Percentiles rank a stretch among this genome's conserved stretches.
These are phyloP conservation scores for Dimorphilus gyrociliatus DNA, from an alignment of 2,888 invertebrate genomes.

Conservation along the genomic window DNA sequence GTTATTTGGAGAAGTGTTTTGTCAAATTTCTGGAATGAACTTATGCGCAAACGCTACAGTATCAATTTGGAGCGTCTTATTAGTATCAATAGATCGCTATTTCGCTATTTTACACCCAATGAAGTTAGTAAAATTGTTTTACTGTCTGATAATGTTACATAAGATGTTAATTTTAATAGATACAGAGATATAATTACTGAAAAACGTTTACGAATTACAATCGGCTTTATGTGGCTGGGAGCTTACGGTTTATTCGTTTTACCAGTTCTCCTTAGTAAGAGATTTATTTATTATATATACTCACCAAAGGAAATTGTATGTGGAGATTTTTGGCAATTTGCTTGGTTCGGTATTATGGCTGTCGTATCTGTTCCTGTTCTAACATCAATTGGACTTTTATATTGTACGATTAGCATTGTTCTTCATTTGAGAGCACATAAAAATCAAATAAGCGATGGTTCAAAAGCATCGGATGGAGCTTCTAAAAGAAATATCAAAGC, in stretches of 20 bases:
- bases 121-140: no score
- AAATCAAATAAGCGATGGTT: no score
- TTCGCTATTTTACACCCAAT: constrained; percentile 13
- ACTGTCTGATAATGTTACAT: no score
- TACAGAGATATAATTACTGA: constrained; percentile 7
- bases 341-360: constrained; percentile 6
- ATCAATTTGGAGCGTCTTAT: constrained; percentile 14
- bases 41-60: constrained; percentile 14
- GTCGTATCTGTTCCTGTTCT: constrained; percentile 12
- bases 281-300: constrained; percentile 8
- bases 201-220: background rate
- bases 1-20: constrained; percentile 14
- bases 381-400: constrained; percentile 9
- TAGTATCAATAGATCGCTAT: constrained; percentile 15
- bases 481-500: no score
- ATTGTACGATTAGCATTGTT: constrained; percentile 5
- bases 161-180: no score
- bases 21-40: constrained; percentile 13
- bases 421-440: no score
- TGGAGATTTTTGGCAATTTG: constrained; percentile 8
- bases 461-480: no score
- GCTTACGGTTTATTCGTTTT: constrained; percentile 10
- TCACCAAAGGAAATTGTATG: constrained; percentile 7
- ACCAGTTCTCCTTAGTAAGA: constrained; percentile 8
- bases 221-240: constrained; percentile 4